A percentile compares a stretch with the other conserved stretches of the same genome.
phyloP scores from a whole-genome alignment of 2,797 vertebrate genomes.

The Coregonus suidteri region DNA sequence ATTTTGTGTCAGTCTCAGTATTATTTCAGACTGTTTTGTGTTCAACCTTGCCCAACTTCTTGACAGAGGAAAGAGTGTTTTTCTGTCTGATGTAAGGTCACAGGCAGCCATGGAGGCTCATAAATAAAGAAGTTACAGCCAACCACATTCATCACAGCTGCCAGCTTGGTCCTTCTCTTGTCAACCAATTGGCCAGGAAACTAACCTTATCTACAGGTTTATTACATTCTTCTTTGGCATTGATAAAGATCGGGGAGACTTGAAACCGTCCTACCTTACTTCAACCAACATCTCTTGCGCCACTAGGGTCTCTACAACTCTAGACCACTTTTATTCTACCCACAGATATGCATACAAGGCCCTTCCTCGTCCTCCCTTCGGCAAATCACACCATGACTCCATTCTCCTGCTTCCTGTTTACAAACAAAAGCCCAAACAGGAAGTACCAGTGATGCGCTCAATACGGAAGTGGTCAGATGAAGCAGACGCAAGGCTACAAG shows the following conservation, averaged over 20 bases:
- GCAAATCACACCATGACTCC: too few species aligned
- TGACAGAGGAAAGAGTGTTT: slow-evolving; percentile 12
- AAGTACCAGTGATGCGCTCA: too few species aligned
- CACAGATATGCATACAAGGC: too few species aligned
- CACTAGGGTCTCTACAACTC: too few species aligned
- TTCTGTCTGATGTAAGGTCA: slow-evolving; percentile 42
- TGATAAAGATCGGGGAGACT: background rate
- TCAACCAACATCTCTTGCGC: too few species aligned
- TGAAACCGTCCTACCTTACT: too few species aligned
- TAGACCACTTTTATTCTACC: too few species aligned
- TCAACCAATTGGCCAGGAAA: slow-evolving; percentile 17
- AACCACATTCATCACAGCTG: slow-evolving; percentile 41
- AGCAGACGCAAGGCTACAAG: too few species aligned
- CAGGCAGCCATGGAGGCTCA: slow-evolving; percentile 28
- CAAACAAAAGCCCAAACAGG: too few species aligned
- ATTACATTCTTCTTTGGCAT: slow-evolving; percentile 16
- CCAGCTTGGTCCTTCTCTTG: slow-evolving; percentile 33
- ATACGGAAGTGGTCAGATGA: too few species aligned
- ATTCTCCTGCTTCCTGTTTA: too few species aligned
- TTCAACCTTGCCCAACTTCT: slow-evolving; percentile 20
- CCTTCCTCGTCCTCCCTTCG: too few species aligned
- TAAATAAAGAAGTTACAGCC: slow-evolving; percentile 53
- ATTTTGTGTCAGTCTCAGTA: background rate
- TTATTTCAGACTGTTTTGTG: background rate
- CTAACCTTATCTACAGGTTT: background rate